Percentiles rank a stretch among this genome's conserved stretches.
Evolutionary conservation across 1,140 invertebrate species (phyloP).

Genomic region (Triops cancriformis): DNA sequence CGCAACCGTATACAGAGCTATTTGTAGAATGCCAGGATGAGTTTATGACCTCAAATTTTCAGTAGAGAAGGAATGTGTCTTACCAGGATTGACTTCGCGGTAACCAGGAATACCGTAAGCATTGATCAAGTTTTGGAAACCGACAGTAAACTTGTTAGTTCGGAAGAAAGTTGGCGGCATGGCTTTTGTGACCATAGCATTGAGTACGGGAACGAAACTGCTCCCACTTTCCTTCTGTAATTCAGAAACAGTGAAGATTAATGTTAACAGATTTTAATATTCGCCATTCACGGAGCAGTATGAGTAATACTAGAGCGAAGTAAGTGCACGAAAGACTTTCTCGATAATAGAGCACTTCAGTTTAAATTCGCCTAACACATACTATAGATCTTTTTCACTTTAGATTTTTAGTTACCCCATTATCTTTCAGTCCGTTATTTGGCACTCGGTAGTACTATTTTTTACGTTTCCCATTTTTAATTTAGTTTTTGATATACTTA

Average conservation of each 20-base stretch:
- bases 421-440: no score
- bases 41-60: not conserved
- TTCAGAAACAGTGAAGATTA: constrained; percentile 25
- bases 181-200: constrained; percentile 81
- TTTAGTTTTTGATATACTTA: no score
- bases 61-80: not conserved
- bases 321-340: not conserved
- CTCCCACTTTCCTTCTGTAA: constrained; percentile 75
- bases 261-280: not conserved
- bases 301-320: no score
- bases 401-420: no score
- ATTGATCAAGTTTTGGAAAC: constrained; percentile 92
- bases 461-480: no score
- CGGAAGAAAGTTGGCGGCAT: constrained; percentile 89
- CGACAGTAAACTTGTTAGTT: constrained; percentile 90
- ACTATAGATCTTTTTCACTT: no score
- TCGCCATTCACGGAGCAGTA: not conserved
- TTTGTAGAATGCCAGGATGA: not conserved
- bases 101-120: constrained; percentile 92
- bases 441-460: no score
- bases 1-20: constrained; percentile 84
- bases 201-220: constrained; percentile 88
- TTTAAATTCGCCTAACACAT: no score
- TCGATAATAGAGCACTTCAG: not conserved
- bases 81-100: constrained; percentile 81